phyloP scores from a whole-genome alignment of 1,140 invertebrate genomes.

The Druon quercuslanigerum region DNA sequence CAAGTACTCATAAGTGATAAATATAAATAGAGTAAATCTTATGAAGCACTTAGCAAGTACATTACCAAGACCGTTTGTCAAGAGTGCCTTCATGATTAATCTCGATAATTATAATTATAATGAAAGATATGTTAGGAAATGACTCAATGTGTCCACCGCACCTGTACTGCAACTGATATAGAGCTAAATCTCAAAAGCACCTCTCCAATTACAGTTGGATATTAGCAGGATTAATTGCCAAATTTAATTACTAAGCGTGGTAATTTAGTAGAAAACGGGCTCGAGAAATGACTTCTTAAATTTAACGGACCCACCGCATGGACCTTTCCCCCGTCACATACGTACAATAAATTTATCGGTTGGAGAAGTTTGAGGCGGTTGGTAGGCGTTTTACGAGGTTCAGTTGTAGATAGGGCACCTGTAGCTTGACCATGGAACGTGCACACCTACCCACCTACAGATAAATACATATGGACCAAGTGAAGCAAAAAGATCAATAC shows the following conservation, averaged over 20 bases:
- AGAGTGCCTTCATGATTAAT: neutral
- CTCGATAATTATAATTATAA: constrained; percentile 18
- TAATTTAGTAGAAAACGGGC: constrained; percentile 18
- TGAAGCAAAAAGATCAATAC: constrained; percentile 16
- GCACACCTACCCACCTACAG: constrained; percentile 18
- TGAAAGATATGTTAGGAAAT: neutral
- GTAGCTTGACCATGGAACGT: constrained; percentile 33
- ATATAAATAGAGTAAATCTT: constrained; percentile 9
- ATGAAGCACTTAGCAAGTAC: neutral
- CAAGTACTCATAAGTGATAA: neutral
- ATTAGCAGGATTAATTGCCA: constrained; percentile 31
- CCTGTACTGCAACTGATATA: constrained; percentile 19
- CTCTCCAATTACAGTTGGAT: constrained; percentile 31
- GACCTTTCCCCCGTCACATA: constrained; percentile 22
- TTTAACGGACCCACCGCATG: constrained; percentile 27
- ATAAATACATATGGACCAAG: constrained; percentile 25
- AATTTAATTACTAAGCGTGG: constrained; percentile 25
- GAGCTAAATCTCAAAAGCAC: constrained; percentile 24
- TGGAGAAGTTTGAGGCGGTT: constrained; percentile 24
- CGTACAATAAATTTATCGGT: constrained; percentile 26
- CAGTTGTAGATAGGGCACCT: constrained; percentile 40
- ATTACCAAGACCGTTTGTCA: neutral
- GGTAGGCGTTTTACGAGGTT: constrained; percentile 48
- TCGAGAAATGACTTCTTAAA: constrained; percentile 26
- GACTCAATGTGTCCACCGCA: constrained; percentile 17